These are phyloP conservation scores for Hiodon tergisus DNA, from an alignment of 2,113 vertebrate genomes.

Conservation along the genomic window DNA sequence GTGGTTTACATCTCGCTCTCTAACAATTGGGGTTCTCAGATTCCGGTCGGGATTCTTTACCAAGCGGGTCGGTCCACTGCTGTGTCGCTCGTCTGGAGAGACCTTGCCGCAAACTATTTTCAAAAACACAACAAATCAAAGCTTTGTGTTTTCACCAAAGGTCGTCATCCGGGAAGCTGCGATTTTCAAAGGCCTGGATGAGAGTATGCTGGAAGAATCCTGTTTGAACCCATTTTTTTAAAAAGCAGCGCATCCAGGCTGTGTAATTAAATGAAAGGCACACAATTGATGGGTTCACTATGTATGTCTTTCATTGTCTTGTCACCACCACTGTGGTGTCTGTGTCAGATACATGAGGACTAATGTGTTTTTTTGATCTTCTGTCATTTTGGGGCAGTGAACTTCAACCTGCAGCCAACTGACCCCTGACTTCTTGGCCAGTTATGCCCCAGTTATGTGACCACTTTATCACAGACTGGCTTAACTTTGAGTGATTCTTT, in stretches of 20 bases:
- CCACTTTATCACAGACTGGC: conserved; percentile 35
- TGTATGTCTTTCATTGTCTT: conserved; percentile 45
- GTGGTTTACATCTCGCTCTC: conserved; percentile 34
- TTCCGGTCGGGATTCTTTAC: conserved; percentile 28
- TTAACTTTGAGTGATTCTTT: conserved; percentile 31
- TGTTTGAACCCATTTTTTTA: conserved; percentile 30
- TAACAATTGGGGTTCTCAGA: conserved; percentile 36
- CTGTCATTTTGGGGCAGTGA: conserved; percentile 33
- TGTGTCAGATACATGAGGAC: conserved; percentile 47
- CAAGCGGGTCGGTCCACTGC: not conserved
- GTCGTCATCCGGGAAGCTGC: conserved; percentile 54
- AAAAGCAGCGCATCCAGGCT: conserved; percentile 31
- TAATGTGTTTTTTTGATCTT: conserved; percentile 35
- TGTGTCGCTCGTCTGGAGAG: conserved; percentile 44
- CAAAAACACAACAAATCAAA: conserved; percentile 63
- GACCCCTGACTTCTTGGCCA: conserved; percentile 37
- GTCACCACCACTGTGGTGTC: conserved; percentile 37
- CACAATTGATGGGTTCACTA: conserved; percentile 47
- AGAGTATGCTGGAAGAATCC: conserved; percentile 53
- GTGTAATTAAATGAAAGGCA: conserved; percentile 50
- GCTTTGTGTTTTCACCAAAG: conserved; percentile 52
- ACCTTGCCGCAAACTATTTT: conserved; percentile 53
- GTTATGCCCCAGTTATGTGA: conserved; percentile 33
- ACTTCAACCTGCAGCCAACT: conserved; percentile 37
- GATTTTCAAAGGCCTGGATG: conserved; percentile 51